Evolutionary conservation across 2,888 invertebrate genomes (phyloP), one percentile per base, ranked within the genome.

Genomic region (Sisyra nigra): DNA sequence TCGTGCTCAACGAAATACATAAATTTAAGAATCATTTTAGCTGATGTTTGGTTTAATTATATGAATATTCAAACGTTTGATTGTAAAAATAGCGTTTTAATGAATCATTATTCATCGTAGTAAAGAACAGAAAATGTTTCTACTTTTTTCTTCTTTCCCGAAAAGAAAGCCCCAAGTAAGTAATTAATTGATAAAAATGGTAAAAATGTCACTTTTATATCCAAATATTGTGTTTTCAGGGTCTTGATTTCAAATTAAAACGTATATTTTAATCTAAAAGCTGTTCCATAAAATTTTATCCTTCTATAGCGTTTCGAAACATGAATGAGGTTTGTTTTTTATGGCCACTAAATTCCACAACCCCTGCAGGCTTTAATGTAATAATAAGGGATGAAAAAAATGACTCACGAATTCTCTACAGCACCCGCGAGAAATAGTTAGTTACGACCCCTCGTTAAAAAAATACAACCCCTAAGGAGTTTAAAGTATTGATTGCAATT

Each of bases 381-480:
- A 43, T 37, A 43, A 43, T 37, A 43, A 43, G 43, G 43, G 43
- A 43, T 43, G 43, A 43, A 43, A 43, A 43, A 43, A 43, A 43
- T 43, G 43, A 43, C 43, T 43, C 43, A 43, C 43, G 43, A 24
- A 41, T 41, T 30, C 19, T 34, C 31, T 31, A 41, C 41, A 41
- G 37, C 43, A 43, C 43, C 43, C 43, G 43, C 43, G 43, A 43
- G 43, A 43, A 43, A 43, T 43, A 43, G 43, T 43, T 43, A 43
- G 43, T 43, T 43, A 43, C 35, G 17, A 35, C 42, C 41, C 42
- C 42, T 42, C 42, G 42, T 42, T 42, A 42, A 42, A 41, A 42
- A 35, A 29, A 30, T 35, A 42, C 29, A 18, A 29, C 34, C 36
- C 42, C 24, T n/a, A 29, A 42, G 18, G 24, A 18, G 38, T 40